Percentiles rank a stretch among this genome's conserved stretches.
phyloP scores from a whole-genome alignment of 2,888 invertebrate species.

The Drosophila koepferae region DNA sequence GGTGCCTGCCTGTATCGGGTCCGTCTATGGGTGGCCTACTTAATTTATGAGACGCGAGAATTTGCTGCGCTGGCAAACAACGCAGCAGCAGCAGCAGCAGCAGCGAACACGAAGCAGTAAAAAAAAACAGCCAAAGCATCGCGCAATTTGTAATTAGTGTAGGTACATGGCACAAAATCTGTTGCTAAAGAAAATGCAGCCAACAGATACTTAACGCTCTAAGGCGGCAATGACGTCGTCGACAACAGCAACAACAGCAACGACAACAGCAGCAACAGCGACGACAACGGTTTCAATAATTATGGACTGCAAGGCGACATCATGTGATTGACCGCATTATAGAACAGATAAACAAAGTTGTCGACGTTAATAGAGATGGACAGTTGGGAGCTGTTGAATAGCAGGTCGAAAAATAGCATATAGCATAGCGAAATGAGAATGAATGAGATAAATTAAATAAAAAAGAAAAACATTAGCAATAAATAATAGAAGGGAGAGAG shows the following conservation, averaged over 20 bases:
- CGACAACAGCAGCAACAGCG: slow-evolving; percentile 19
- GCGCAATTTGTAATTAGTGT: slow-evolving; percentile 79
- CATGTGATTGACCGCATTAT: slow-evolving; percentile 77
- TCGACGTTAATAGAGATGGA: slow-evolving; percentile 11
- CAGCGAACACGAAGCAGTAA: not conserved
- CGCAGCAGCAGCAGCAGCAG: slow-evolving; percentile 19
- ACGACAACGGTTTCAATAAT: slow-evolving; percentile 55
- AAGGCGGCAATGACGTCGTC: slow-evolving; percentile 51
- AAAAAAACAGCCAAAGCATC: slow-evolving; percentile 48
- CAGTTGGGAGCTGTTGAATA: not conserved
- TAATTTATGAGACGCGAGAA: slow-evolving; percentile 81
- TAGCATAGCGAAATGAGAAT: not conserved
- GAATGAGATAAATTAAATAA: too few species aligned
- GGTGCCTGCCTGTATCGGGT: slow-evolving; percentile 16
- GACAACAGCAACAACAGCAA: slow-evolving; percentile 28
- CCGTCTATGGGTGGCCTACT: slow-evolving; percentile 78
- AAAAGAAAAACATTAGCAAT: not conserved
- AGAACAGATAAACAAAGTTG: slow-evolving; percentile 34
- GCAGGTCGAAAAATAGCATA: not conserved
- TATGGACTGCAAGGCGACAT: slow-evolving; percentile 56
- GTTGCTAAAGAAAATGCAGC: slow-evolving; percentile 63
- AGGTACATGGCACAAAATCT: slow-evolving; percentile 71
- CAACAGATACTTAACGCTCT: slow-evolving; percentile 63
- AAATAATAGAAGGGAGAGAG: too few species aligned
- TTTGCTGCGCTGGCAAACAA: slow-evolving; percentile 61